These are phyloP conservation scores for Silurus asotus DNA, from an alignment of 2,113 vertebrate genomes.

Conservation along the genomic window DNA sequence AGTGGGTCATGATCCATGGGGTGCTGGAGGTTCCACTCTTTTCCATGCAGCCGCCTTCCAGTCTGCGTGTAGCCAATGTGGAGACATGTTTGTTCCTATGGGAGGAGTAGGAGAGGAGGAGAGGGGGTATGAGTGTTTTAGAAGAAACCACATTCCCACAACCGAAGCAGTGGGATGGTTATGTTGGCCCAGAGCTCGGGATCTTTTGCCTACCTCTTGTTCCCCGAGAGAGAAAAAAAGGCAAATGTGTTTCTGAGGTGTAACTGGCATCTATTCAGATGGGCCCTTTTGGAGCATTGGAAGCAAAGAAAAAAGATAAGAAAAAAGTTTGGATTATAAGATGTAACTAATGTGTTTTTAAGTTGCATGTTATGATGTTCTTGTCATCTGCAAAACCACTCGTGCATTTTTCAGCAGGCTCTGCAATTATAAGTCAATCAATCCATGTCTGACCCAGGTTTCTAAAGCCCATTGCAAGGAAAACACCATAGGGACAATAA, in stretches of 20 bases:
- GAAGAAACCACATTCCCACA: conserved; percentile 67
- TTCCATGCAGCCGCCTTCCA: conserved; percentile 40
- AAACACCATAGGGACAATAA: neutral
- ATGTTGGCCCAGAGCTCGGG: conserved; percentile 47
- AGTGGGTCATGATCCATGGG: conserved; percentile 31
- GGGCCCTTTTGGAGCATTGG: conserved; percentile 7
- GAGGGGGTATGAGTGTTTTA: conserved; percentile 33
- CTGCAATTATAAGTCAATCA: conserved; percentile 21
- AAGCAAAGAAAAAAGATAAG: conserved; percentile 10
- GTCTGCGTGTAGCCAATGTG: conserved; percentile 48
- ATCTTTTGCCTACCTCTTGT: conserved; percentile 45
- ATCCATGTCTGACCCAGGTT: neutral
- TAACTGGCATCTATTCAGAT: conserved; percentile 14
- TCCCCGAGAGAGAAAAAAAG: conserved; percentile 17
- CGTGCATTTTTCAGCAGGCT: neutral
- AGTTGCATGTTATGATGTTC: conserved; percentile 29
- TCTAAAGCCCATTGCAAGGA: neutral
- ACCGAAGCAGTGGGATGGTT: conserved; percentile 52
- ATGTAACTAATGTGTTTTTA: neutral
- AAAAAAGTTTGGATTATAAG: neutral
- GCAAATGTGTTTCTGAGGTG: conserved; percentile 30
- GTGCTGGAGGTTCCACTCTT: conserved; percentile 4
- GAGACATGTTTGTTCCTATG: conserved; percentile 53
- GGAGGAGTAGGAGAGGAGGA: conserved; percentile 36
- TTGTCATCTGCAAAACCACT: conserved; percentile 26